Base-by-base conservation (phyloP, 1,140 invertebrate species). In the Pseudomyrmex pallidus region DNA sequence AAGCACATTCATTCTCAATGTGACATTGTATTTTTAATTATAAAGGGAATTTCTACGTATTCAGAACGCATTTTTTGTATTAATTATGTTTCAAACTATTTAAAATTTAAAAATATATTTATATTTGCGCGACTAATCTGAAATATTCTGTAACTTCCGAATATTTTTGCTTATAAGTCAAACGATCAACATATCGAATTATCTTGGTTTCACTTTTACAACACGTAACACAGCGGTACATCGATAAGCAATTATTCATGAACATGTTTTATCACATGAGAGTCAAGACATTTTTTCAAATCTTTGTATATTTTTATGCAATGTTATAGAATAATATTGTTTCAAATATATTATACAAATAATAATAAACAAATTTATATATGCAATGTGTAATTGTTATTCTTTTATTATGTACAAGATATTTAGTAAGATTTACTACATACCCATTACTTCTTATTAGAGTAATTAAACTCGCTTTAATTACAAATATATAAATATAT, bases 281-380 rank as follows among this genome's bases (percentile, higher is more conserved):
- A 94, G 93, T 94, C 93, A 92, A 94, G 93, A 94, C 93, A 94
- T 94, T 94, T 94, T 94, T 93, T 93, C 92, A 93, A 94, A 93
- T 94, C 93, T 94, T 94, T 94, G 93, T 94, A 94, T 94, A 94
- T 94, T 94, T 94, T 94, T 94, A 94, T 94, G 94, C 93, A 93
- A 94, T 93, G 93, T 94, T 94, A 93, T 94, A 94, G 94, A 94
- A 93, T 94, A 91, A 93, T 94, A 94, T 94, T 94, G 93, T 94
- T 94, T 94, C 91, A 94, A 94, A 94, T 94, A 94, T 94, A 94
- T 94, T 94, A 94, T 94, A 94, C 92, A 94, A 91, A 94, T 94
- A 93, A 93, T 92, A 94, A 94, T 94, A 94, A 94, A 93, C 91
- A 93, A 93, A 92, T 93, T 93, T 93, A 93, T 94, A 35, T 35